phyloP scores from a whole-genome alignment of 2,113 vertebrate genomes.

The Cyphomyrus plagiostoma region DNA sequence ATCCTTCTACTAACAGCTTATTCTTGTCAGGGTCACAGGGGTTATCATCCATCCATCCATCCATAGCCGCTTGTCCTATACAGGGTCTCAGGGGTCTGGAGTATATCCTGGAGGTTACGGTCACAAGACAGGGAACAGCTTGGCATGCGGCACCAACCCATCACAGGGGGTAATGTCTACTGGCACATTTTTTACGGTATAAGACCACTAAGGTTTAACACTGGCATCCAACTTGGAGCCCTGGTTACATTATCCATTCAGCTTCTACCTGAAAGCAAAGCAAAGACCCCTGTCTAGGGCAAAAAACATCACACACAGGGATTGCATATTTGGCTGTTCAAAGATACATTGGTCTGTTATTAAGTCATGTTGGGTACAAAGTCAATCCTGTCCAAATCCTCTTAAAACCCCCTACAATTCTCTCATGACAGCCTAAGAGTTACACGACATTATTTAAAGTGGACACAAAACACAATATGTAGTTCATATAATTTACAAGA shows the following conservation, averaged over 20 bases:
- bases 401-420: not conserved
- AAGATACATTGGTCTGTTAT: not conserved
- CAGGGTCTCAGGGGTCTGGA: not conserved
- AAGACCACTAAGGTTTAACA: not conserved
- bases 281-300: not conserved
- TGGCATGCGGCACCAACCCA: not conserved
- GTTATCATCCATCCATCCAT: not conserved
- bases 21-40: not conserved
- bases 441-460: not conserved
- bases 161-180: not conserved
- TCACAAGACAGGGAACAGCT: not conserved
- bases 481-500: not conserved
- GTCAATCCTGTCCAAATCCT: not conserved
- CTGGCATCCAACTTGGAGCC: not conserved
- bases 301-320: not conserved
- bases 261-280: constrained; percentile 19
- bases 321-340: not conserved
- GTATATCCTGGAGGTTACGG: not conserved
- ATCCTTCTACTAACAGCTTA: not conserved
- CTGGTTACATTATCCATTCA: not conserved
- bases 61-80: not conserved
- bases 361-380: not conserved
- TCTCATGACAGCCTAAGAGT: not conserved
- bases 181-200: not conserved
- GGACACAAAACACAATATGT: not conserved